A percentile compares a stretch with the other conserved stretches of the same genome.
Conservation (phyloP, 2,113 vertebrate species). For the Cranoglanis bouderius region DNA sequence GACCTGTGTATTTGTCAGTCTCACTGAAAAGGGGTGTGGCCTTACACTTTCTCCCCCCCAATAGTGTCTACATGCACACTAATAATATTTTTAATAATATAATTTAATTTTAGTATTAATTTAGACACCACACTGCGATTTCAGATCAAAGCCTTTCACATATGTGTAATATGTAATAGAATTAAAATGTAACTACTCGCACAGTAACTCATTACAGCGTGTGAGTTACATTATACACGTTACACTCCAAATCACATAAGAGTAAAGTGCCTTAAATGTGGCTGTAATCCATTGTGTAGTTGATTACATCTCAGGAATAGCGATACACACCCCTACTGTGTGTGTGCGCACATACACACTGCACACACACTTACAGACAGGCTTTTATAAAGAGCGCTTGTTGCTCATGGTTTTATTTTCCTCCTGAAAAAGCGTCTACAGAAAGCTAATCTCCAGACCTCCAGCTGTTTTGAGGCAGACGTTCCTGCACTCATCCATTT, state of each 20-base stretch:
- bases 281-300: background rate
- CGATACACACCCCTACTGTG: background rate
- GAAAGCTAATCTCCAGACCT: slow-evolving; percentile 16
- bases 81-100: background rate
- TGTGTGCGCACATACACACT: background rate
- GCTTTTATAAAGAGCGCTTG: background rate
- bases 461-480: background rate
- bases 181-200: background rate
- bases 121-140: background rate
- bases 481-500: slow-evolving; percentile 10
- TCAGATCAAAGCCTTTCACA: background rate
- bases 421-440: background rate
- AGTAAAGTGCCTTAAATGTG: background rate
- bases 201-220: background rate
- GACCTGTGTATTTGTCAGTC: background rate
- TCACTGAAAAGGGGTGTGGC: background rate
- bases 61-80: no score
- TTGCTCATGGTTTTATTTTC: background rate
- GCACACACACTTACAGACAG: background rate
- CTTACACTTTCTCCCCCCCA: background rate
- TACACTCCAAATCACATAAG: background rate
- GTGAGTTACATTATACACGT: background rate
- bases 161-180: background rate
- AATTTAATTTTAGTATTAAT: background rate
- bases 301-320: background rate